Evolutionary conservation across 2,797 vertebrate species (phyloP).

Genomic region (Phalanger gymnotis): DNA sequence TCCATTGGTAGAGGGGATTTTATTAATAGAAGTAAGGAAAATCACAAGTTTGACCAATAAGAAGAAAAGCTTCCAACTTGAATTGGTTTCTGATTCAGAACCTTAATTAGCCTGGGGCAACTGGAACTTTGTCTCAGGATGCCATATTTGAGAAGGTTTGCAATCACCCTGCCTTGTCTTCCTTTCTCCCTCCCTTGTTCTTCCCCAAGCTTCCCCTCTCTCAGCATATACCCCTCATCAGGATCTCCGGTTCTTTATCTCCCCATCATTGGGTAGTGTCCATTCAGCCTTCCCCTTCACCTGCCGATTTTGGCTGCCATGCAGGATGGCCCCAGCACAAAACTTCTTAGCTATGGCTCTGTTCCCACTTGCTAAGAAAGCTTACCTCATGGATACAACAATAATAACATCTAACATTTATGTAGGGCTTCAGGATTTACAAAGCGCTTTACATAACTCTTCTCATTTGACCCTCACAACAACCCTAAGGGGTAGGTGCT

Average conservation of each 20-base stretch:
- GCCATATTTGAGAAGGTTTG: background rate
- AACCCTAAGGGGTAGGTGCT: background rate
- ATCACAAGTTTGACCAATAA: background rate
- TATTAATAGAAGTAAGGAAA: background rate
- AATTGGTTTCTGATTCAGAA: background rate
- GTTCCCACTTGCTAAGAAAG: background rate
- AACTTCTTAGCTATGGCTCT: background rate
- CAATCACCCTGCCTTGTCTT: background rate
- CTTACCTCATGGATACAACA: background rate
- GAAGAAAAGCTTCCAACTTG: background rate
- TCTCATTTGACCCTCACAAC: background rate
- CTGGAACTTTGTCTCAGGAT: background rate
- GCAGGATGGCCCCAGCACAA: background rate
- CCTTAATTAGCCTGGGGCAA: background rate
- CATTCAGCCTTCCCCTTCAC: no score
- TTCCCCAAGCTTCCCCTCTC: no score
- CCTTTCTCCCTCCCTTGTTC: background rate
- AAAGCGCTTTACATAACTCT: background rate
- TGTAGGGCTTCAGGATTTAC: background rate
- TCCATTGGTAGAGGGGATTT: background rate
- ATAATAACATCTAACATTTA: background rate
- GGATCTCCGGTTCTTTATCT: background rate
- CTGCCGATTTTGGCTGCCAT: background rate
- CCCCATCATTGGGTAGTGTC: no score
- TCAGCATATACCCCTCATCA: background rate